A percentile compares a stretch with the other conserved stretches of the same genome.
Evolutionary conservation across 2,797 vertebrate genomes (phyloP).

Genomic region (Amblyopsis hoosieri): DNA sequence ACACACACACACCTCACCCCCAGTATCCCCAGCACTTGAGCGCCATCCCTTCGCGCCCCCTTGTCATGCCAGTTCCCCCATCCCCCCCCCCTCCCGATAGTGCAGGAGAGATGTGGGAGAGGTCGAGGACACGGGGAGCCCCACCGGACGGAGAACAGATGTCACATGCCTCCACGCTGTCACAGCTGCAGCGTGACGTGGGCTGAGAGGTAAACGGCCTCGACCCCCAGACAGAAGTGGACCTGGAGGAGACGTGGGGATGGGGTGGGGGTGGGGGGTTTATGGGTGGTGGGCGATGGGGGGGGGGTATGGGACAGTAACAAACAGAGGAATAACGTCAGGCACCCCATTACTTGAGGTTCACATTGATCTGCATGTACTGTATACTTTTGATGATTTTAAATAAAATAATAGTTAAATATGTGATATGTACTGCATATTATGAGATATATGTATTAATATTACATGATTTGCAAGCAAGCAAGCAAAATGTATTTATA

Average conservation of each 20-base stretch:
- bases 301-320: constrained; percentile 9
- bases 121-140: constrained; percentile 72
- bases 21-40: constrained; percentile 12
- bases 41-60: constrained; percentile 35
- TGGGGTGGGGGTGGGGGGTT: not conserved
- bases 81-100: constrained; percentile 53
- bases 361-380: constrained; percentile 1
- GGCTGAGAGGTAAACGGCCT: not conserved
- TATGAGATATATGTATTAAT: no score
- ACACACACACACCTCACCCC: not conserved
- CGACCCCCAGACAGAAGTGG: no score
- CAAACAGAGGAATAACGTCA: constrained; percentile 28
- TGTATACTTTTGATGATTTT: no score
- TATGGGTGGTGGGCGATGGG: not conserved
- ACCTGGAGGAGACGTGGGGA: not conserved
- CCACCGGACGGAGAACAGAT: constrained; percentile 77
- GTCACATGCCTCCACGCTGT: constrained; percentile 72
- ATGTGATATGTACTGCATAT: no score
- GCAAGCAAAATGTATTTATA: no score
- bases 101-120: constrained; percentile 65
- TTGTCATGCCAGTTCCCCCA: constrained; percentile 50
- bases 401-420: no score
- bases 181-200: constrained; percentile 24
- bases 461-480: no score
- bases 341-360: constrained; percentile 29